Evolutionary conservation across 2,888 invertebrate genomes (phyloP).

Genomic region (Ecliptopera silaceata): DNA sequence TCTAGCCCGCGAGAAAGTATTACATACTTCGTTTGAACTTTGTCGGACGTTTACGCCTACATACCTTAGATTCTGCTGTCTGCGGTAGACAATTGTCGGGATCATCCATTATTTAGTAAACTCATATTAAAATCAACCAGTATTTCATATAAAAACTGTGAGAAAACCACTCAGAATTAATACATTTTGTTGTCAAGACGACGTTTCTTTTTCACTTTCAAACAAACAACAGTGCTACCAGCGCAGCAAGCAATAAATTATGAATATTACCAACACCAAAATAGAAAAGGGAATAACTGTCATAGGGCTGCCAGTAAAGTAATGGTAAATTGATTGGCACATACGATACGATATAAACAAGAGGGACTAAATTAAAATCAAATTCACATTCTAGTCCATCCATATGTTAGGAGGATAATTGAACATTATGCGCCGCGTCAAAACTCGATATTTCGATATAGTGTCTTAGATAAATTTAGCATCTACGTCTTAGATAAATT

Average conservation of each 20-base stretch:
- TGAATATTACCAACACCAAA: no score
- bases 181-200: conserved; percentile 79
- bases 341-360: no score
- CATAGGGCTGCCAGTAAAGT: no score
- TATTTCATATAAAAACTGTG: conserved; percentile 61
- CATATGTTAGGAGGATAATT: no score
- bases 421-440: no score
- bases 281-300: no score
- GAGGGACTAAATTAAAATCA: no score
- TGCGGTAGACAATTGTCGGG: conserved; percentile 56
- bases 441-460: no score
- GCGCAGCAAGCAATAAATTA: background rate
- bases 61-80: conserved; percentile 67
- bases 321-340: no score
- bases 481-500: no score
- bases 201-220: conserved; percentile 67
- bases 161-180: conserved; percentile 63
- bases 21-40: conserved; percentile 20
- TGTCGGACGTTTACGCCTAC: conserved; percentile 27
- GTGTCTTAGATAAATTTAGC: no score
- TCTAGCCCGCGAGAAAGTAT: conserved; percentile 45
- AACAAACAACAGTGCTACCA: conserved; percentile 56
- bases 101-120: conserved; percentile 79
- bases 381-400: no score
- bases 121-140: conserved; percentile 70